Percentiles rank a stretch among this genome's conserved stretches.
phyloP scores from a whole-genome alignment of 1,140 invertebrate genomes.

The Drosophila bocki region DNA sequence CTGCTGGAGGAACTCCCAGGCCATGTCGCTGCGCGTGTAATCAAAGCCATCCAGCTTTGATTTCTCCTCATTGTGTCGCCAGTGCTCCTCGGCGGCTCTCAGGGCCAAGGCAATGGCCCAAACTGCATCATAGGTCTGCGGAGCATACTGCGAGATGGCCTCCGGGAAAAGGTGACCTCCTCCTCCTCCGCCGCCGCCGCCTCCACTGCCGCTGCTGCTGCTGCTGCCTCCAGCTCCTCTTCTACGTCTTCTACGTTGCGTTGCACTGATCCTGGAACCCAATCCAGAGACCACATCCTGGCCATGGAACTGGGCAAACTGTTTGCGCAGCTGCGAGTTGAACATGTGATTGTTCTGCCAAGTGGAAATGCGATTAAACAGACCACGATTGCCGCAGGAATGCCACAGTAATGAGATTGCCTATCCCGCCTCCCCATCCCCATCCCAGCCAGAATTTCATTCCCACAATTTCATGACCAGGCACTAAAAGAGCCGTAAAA shows the following conservation, averaged over 20 bases:
- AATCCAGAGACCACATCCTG: constrained; percentile 30
- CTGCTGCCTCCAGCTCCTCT: constrained; percentile 25
- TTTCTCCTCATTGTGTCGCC: constrained; percentile 66
- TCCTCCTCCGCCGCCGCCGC: neutral
- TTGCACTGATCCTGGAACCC: constrained; percentile 28
- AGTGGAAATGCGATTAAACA: constrained; percentile 61
- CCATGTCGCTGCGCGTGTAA: constrained; percentile 90
- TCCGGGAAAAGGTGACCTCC: constrained; percentile 53
- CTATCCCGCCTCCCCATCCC: constrained; percentile 21
- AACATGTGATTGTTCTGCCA: constrained; percentile 90
- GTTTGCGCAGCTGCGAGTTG: constrained; percentile 81
- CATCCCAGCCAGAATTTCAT: constrained; percentile 6
- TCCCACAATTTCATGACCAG: constrained; percentile 56
- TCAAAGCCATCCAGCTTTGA: constrained; percentile 88
- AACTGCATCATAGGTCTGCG: constrained; percentile 94
- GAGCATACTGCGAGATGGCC: constrained; percentile 89
- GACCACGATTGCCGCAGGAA: constrained; percentile 40
- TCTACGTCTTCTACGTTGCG: constrained; percentile 36
- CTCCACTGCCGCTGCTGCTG: neutral
- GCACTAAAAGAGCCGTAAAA: constrained; percentile 72
- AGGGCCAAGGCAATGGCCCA: constrained; percentile 93
- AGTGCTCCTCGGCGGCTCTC: constrained; percentile 78
- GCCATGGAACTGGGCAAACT: constrained; percentile 65
- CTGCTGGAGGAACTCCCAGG: constrained; percentile 88
- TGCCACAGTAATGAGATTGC: constrained; percentile 69